Evolutionary conservation across 2,888 invertebrate species (phyloP).

Genomic region (Stictocephala bisonia): DNA sequence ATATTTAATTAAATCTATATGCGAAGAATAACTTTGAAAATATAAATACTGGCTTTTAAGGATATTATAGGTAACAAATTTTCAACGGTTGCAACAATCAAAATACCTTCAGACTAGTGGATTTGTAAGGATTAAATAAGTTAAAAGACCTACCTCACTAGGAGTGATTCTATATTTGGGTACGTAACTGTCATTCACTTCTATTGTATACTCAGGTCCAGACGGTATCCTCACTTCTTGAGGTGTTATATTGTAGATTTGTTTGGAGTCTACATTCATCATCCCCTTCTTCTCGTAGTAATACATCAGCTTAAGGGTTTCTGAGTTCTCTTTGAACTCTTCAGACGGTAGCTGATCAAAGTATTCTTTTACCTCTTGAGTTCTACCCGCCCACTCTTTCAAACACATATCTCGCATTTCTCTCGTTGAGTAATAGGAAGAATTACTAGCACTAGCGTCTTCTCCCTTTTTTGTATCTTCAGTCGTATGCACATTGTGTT

Average conservation of each 20-base stretch:
- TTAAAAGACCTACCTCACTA: slow-evolving; percentile 5
- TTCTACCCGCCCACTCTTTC: neutral
- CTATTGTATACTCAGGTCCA: neutral
- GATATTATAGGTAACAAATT: too few relatives aligned
- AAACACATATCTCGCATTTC: slow-evolving; percentile 3
- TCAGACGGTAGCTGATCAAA: slow-evolving; percentile 21
- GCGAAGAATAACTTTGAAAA: too few relatives aligned
- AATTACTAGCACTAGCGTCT: neutral
- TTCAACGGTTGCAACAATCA: too few relatives aligned
- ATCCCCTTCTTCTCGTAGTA: slow-evolving; percentile 16
- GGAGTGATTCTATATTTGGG: slow-evolving; percentile 7
- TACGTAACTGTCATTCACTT: slow-evolving; percentile 15
- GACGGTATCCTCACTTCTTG: neutral
- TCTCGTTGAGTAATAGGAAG: neutral
- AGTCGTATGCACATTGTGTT: neutral
- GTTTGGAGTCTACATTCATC: neutral
- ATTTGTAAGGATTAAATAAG: neutral
- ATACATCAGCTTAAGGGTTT: slow-evolving; percentile 6
- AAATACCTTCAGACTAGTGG: too few relatives aligned
- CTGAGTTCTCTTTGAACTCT: slow-evolving; percentile 23
- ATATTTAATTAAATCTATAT: too few relatives aligned
- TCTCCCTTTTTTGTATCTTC: neutral
- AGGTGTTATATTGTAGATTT: slow-evolving; percentile 1
- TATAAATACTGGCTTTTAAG: too few relatives aligned
- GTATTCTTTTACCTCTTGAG: slow-evolving; percentile 6